Base-by-base conservation (phyloP, 1,140 invertebrate species). In the Drosophila tristis region DNA sequence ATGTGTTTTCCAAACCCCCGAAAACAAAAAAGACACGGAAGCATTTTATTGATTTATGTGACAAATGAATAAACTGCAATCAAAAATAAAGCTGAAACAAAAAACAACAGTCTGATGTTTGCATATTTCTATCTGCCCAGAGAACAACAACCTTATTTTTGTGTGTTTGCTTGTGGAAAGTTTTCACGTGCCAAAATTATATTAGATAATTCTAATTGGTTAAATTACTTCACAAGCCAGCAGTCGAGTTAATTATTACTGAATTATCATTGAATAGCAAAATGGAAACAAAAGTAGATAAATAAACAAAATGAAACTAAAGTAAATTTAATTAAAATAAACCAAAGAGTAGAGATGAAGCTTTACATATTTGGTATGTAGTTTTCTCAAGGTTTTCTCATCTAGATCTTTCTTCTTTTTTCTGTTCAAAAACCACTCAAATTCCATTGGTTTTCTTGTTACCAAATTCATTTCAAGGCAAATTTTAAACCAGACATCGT, bases 1-100 rank as follows among this genome's bases (percentile, higher is more conserved):
- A 26, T 49, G 71, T 56, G 68, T 73, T 62, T 43, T 51, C 68
- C 68, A 11, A 56, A 39, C 67, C 44, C 68, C 6, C 20, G 56
- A 23, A 35, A 55, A 73, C 47, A 56, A 9, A 48, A 35, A 68
- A 56, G 63, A 56, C 43, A 25, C 50, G 66, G 66, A 67, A 68
- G 51, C 31, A 42, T 20, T 56, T 11, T n/a, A 11, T 42, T 47
- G 66, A 67, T 68, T 68, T 42, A 68, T 68, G 43, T 48, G 31
- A 67, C 50, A 56, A 39, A 29, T 45, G 13, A 47, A 23, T 45
- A 9, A 23, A 67, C 45, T 45, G 48, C n/a, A 29, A 43, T 25
- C 7, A 5, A 63, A 44, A 63, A 29, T 23, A 29, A 15, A 15
- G 8, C 9, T 59, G 43, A 31, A 39, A 65, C 26, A 63, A 64